These are phyloP conservation scores for Tenthredo scrophulariae DNA, from an alignment of 2,888 invertebrate species.

Conservation along the genomic window DNA sequence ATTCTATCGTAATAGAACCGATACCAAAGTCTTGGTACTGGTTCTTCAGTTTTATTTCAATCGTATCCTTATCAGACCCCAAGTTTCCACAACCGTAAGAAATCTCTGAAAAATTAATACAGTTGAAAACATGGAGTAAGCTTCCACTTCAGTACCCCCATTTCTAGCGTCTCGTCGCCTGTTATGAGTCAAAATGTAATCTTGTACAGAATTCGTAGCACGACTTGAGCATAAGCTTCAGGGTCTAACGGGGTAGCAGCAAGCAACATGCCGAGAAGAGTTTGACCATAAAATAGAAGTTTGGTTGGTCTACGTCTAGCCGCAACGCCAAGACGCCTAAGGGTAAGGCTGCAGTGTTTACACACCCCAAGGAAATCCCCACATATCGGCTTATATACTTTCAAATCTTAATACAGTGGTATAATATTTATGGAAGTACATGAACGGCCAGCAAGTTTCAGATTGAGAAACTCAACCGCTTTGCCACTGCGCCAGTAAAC, in stretches of 20 bases:
- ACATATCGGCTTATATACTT: background rate
- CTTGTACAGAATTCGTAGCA: constrained; percentile 34
- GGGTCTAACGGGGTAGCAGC: constrained; percentile 30
- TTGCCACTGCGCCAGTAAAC: background rate
- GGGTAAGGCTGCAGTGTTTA: background rate
- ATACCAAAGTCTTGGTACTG: background rate
- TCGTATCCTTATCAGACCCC: background rate
- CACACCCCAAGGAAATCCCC: background rate
- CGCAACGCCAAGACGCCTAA: constrained; percentile 8
- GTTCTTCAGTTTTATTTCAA: background rate
- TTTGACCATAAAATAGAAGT: constrained; percentile 50
- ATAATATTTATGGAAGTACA: constrained; percentile 21
- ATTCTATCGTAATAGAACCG: background rate
- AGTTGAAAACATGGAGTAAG: background rate
- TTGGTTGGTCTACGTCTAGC: constrained; percentile 34
- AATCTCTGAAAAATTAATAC: background rate
- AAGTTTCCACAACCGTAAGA: background rate
- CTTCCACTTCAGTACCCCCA: background rate
- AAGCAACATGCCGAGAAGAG: constrained; percentile 31
- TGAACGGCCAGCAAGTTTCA: background rate
- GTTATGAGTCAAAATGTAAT: constrained; percentile 31
- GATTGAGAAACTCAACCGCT: constrained; percentile 15
- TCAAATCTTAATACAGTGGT: background rate
- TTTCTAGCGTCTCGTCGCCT: constrained; percentile 18
- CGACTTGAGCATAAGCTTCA: constrained; percentile 42